A percentile compares a stretch with the other conserved stretches of the same genome.
Evolutionary conservation across 2,113 vertebrate species (phyloP).

Genomic region (Cynoglossus semilaevis): DNA sequence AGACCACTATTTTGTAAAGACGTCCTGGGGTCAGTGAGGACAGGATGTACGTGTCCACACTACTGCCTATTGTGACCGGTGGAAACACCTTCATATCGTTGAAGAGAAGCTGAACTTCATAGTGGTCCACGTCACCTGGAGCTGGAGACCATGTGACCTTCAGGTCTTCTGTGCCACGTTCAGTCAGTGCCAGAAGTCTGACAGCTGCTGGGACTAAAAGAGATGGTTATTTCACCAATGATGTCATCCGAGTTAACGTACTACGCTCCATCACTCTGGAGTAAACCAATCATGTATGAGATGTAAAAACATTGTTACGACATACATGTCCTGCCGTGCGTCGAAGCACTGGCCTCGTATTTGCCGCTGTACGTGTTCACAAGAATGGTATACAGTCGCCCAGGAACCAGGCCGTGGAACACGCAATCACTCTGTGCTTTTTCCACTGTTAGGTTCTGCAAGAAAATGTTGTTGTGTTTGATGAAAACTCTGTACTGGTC

Average conservation of each 20-base stretch:
- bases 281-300: no score
- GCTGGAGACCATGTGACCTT: slow-evolving; percentile 83
- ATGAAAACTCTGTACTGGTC: slow-evolving; percentile 91
- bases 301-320: neutral
- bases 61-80: slow-evolving; percentile 84
- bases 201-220: slow-evolving; percentile 87
- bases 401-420: slow-evolving; percentile 85
- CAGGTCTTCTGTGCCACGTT: slow-evolving; percentile 82
- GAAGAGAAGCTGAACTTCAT: slow-evolving; percentile 93
- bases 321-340: slow-evolving; percentile 88
- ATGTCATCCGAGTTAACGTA: neutral
- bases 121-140: slow-evolving; percentile 91
- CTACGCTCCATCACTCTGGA: no score
- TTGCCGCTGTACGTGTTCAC: slow-evolving; percentile 89
- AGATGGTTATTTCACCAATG: neutral
- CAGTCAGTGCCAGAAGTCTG: slow-evolving; percentile 75
- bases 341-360: slow-evolving; percentile 83
- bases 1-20: slow-evolving; percentile 91
- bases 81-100: slow-evolving; percentile 96
- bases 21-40: slow-evolving; percentile 90
- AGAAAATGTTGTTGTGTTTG: slow-evolving; percentile 87
- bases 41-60: slow-evolving; percentile 77
- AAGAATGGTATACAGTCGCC: slow-evolving; percentile 88
- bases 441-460: slow-evolving; percentile 82
- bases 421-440: slow-evolving; percentile 85